Base-by-base conservation (phyloP, 2,888 invertebrate genomes). In the Scrobipalpa costella region DNA sequence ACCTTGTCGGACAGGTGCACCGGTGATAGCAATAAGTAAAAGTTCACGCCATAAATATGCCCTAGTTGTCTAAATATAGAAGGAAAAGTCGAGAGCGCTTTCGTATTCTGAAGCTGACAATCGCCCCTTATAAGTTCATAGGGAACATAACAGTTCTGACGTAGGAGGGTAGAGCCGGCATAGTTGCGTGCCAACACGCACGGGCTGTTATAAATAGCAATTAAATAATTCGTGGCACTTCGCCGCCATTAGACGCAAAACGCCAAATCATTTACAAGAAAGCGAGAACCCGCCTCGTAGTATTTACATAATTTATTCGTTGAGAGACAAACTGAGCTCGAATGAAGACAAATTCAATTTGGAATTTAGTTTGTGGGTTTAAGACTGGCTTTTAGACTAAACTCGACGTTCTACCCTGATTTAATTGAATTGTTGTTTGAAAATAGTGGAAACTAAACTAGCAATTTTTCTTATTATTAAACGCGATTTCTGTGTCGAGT, bases 261-360 rank as follows among this genome's bases (percentile, higher is more conserved):
- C 86, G 85, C 80, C 85, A 88, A 87, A 88, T 85, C 88, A 88
- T 90, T 89, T 89, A 88, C 86, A 84, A 88, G 86, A 86, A 88
- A 90, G 87, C 88, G 84, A 88, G 85, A 86, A 81, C 84, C 85
- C 84, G 80, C 85, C 85, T 84, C 77, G 77, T 75, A 80, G 71
- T 85, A 90, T 90, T 89, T 89, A 88, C 90, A 90, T 90, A 90
- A 90, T 90, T 90, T 90, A 90, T 90, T 85, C 90, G 79, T 69
- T 67, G 70, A 72, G 72, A 69, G 55, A 70, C 70, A 71, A 79
- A 68, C 64, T 72, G 76, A 81, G 66, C 82, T 83, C 67, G 62
- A 55, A 50, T 11, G 13, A 9, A 50, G 55, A 55, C 9, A 13
- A 9, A 34, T 55, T 34, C n/a, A 55, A 55, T 60, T 49, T 63